Percentiles rank a stretch among this genome's conserved stretches.
These are phyloP conservation scores for Sula dactylatra DNA, from an alignment of 2,113 vertebrate species.

Conservation along the genomic window DNA sequence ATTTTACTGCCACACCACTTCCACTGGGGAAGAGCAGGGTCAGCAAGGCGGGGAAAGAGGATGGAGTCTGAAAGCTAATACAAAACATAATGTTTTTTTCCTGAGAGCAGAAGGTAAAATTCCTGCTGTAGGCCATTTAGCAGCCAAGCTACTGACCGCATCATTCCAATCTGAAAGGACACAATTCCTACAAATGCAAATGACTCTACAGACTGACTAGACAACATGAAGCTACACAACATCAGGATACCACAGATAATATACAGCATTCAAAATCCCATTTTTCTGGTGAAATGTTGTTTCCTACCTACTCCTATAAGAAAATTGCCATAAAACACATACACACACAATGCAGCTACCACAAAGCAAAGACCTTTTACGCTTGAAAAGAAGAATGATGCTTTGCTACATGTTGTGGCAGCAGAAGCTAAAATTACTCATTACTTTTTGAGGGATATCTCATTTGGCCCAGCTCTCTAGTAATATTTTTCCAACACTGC, in stretches of 20 bases:
- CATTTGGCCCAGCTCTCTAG: neutral
- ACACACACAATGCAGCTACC: neutral
- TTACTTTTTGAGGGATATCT: neutral
- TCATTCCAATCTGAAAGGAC: neutral
- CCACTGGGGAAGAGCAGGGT: neutral
- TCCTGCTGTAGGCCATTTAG: neutral
- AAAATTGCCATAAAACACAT: neutral
- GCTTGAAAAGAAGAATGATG: neutral
- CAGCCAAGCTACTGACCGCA: neutral
- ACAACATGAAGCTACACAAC: neutral
- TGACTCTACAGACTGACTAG: neutral
- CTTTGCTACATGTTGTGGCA: neutral
- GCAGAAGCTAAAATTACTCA: neutral
- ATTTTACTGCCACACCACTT: neutral
- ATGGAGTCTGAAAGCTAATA: neutral
- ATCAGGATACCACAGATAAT: neutral
- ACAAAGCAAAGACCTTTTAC: neutral
- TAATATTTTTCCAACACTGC: neutral
- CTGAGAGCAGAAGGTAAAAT: neutral
- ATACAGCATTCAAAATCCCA: neutral
- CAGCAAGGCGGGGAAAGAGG: neutral
- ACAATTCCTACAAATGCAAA: neutral
- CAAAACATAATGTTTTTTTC: neutral
- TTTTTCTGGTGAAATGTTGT: neutral
- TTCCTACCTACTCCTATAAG: neutral